Base-by-base conservation (phyloP, 2,888 invertebrate genomes). In the Sminthurinus aureus region DNA sequence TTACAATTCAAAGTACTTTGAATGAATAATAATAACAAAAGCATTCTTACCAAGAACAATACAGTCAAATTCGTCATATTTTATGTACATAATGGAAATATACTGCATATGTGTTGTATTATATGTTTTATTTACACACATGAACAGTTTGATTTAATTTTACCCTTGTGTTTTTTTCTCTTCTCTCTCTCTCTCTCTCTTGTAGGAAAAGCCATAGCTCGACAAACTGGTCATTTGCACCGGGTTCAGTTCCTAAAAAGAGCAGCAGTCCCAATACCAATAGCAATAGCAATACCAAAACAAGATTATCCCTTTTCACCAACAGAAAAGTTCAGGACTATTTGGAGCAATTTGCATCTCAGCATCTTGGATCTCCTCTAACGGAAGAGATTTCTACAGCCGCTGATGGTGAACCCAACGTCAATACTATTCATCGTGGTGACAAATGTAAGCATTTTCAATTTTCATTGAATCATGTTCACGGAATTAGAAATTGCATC, bases 241-340 rank as follows among this genome's bases (percentile, higher is more conserved):
- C 69, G 24, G 67, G 67, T 20, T n/a, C 13, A 64, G n/a, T 22
- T 69, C 11, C 67, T 58, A 58, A 58, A 18, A 38, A 38, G 38
- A 38, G 9, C 9, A 64, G 64, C 64, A 22, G 20, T 69, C 12
- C 80, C 58, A 51, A 73, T 11, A 22, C 73, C 13, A 73, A 80
- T 80, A 69, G 50, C 51, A 79, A 69, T 50, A 24, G 58, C 26
- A 67, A n/a, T n/a, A n/a, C n/a, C n/a, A 38, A 38, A 38, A 38
- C 38, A 38, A 38, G 38, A 38, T 38, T 38, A 6, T 38, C 38
- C 38, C 38, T 38, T 1, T 18, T 69, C 22, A 73, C 74, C 26
- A 81, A 81, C 38, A 64, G 26, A 24, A 83, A 79, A 83, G 83
- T 83, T 24, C 79, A 73, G 38, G 79, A 83, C 22, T 83, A 83